Base-by-base conservation (phyloP, 2,113 vertebrate species). In the Atlantisia rogersi region DNA sequence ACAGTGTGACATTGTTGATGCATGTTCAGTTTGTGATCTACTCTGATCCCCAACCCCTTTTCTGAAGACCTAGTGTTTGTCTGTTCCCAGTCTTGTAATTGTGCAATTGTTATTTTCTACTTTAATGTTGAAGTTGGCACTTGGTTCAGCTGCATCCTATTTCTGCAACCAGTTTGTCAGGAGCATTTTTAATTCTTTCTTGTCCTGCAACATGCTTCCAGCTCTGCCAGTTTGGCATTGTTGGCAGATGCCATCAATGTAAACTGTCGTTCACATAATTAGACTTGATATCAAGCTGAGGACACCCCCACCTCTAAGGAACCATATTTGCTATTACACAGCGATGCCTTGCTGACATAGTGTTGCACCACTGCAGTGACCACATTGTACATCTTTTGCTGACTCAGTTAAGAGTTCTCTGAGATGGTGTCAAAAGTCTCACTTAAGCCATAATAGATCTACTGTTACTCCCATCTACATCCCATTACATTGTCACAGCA, bases 151-250 rank as follows among this genome's bases (percentile, higher is more conserved):
- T 94, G 82, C 81, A 37, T 82, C 52, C 60, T 71, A 56, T 94
- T 96, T 91, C 83, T 95, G 65, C 91, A 92, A 44, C 65, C 52
- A 39, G 21, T 76, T 82, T 92, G 62, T 78, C 56, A 90, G 65
- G 31, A 82, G 31, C 46, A 6, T 69, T 88, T 83, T 71, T 13
- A 83, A 60, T 94, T 91, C 6, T 85, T 50, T 82, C 40, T 91
- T 77, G 46, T 53, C 42, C 56, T 75, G 60, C 63, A 81, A 8
- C 21, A 7, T 22, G 15, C 48, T 89, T 48, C 35, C 86, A 87
- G 39, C 48, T 78, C 29, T 78, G 69, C 80, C 35, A 60, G 22
- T 82, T 37, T 53, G 60, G 48, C 63, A 53, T 12, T 67, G 60
- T 11, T 46, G 71, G 75, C 40, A 90, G 64, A 82, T 82, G 42